Conservation (phyloP, 2,888 invertebrate species). For the Latrodectus elegans region DNA sequence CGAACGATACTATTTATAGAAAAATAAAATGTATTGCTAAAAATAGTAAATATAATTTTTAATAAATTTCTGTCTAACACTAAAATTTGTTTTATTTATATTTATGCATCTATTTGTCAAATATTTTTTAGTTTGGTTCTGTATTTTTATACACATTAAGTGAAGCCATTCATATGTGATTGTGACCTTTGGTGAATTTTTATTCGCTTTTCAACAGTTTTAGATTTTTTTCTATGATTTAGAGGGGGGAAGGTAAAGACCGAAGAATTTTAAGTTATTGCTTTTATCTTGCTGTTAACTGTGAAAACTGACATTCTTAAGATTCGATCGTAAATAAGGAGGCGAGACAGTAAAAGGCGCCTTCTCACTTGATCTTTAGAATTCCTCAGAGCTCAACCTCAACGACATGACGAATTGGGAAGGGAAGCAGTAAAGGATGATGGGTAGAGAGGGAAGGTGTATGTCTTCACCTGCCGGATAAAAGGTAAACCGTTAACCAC, state of each 20-base stretch:
- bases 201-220: background rate
- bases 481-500: constrained; percentile 56
- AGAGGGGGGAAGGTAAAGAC: background rate
- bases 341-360: background rate
- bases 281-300: background rate
- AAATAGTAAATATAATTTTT: too few relatives aligned
- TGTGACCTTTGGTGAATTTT: too few relatives aligned
- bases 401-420: background rate
- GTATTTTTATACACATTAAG: too few relatives aligned
- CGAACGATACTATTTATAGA: too few relatives aligned
- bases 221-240: background rate
- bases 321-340: background rate
- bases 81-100: too few relatives aligned
- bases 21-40: too few relatives aligned
- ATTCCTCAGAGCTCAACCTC: background rate
- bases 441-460: constrained; percentile 20
- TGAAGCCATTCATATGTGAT: too few relatives aligned
- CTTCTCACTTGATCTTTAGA: background rate
- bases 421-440: background rate
- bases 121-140: too few relatives aligned
- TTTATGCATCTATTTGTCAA: too few relatives aligned
- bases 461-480: constrained; percentile 63
- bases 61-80: too few relatives aligned
- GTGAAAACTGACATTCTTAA: too few relatives aligned
- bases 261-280: background rate